These are phyloP conservation scores for Centruroides sculpturatus DNA, from an alignment of 1,140 invertebrate genomes.

Conservation along the genomic window DNA sequence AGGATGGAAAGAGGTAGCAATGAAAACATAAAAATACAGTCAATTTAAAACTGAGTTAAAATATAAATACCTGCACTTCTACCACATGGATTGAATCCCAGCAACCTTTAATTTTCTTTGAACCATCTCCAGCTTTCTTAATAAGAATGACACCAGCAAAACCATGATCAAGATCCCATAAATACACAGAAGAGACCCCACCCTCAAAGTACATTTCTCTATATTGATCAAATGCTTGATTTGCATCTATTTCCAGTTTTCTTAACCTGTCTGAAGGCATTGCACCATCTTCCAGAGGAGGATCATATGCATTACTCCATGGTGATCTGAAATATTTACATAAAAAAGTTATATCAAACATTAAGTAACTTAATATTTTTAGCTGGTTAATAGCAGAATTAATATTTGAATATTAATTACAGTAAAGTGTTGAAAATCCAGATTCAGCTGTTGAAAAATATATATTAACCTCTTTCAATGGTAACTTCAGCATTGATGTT, in stretches of 20 bases:
- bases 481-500: too few relatives aligned
- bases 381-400: too few relatives aligned
- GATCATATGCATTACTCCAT: slow-evolving; percentile 98
- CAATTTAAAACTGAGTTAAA: not conserved
- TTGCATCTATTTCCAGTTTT: slow-evolving; percentile 93
- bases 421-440: too few relatives aligned
- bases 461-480: too few relatives aligned
- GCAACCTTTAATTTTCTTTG: slow-evolving; percentile 92
- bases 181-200: slow-evolving; percentile 95
- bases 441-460: too few relatives aligned
- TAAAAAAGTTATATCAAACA: too few relatives aligned
- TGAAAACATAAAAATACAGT: not conserved
- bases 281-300: slow-evolving; percentile 92
- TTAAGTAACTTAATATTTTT: too few relatives aligned
- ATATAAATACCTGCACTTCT: slow-evolving; percentile 58
- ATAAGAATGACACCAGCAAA: slow-evolving; percentile 98
- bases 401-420: too few relatives aligned
- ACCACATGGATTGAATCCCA: slow-evolving; percentile 99
- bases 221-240: slow-evolving; percentile 96
- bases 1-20: too few relatives aligned
- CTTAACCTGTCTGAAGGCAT: slow-evolving; percentile 93
- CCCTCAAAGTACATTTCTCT: slow-evolving; percentile 99
- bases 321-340: slow-evolving; percentile 55
- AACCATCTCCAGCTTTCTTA: slow-evolving; percentile 89
- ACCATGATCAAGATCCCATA: slow-evolving; percentile 98